A percentile compares a stretch with the other conserved stretches of the same genome.
Conservation (phyloP, 1,140 invertebrate genomes). For the Drosophila tani region DNA sequence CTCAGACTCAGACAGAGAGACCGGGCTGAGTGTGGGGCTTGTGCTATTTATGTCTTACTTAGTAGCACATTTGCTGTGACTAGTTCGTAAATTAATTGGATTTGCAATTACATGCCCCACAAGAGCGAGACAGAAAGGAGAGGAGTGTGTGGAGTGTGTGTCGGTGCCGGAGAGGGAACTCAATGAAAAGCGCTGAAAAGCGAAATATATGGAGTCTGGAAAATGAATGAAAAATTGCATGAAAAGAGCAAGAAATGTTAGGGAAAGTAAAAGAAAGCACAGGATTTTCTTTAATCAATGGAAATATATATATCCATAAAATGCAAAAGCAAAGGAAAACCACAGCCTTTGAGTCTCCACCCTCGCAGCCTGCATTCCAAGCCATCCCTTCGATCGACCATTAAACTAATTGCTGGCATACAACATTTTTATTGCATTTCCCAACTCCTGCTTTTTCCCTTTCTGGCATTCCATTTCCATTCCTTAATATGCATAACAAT, state of each 20-base stretch:
- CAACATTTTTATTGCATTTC: slow-evolving; percentile 59
- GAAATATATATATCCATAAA: neutral
- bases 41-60: slow-evolving; percentile 82
- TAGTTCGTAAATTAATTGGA: slow-evolving; percentile 82
- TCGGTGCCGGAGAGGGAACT: neutral
- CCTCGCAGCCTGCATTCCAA: slow-evolving; percentile 6
- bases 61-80: slow-evolving; percentile 76
- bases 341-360: neutral
- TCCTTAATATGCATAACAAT: slow-evolving; percentile 65
- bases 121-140: slow-evolving; percentile 20
- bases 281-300: slow-evolving; percentile 11
- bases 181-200: slow-evolving; percentile 28
- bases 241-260: slow-evolving; percentile 15
- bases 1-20: slow-evolving; percentile 16
- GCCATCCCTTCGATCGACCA: slow-evolving; percentile 32
- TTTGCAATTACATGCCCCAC: slow-evolving; percentile 76
- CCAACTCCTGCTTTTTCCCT: slow-evolving; percentile 2
- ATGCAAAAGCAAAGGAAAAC: slow-evolving; percentile 18
- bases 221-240: slow-evolving; percentile 18
- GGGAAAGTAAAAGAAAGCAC: slow-evolving; percentile 4
- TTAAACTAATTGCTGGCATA: slow-evolving; percentile 72
- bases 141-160: neutral
- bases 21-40: slow-evolving; percentile 25
- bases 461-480: slow-evolving; percentile 44
- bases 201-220: slow-evolving; percentile 13